A percentile compares a stretch with the other conserved stretches of the same genome.
Conservation (phyloP, 2,888 invertebrate genomes). For the Branchipolynoe longqiensis region DNA sequence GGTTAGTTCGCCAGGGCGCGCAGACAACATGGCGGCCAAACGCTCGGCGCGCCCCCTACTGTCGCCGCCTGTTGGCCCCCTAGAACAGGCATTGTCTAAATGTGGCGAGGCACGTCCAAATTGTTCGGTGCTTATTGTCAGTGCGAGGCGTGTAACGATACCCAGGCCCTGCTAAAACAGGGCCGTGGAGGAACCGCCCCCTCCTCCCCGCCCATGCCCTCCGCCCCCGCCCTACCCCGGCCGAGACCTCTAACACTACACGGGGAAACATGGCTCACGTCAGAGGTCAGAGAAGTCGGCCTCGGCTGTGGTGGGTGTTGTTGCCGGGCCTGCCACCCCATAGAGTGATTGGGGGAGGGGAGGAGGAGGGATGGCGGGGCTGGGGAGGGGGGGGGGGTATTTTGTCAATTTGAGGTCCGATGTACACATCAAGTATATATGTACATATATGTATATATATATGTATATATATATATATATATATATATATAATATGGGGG, state of each 20-base stretch:
- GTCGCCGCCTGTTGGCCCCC: conserved; percentile 40
- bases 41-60: background rate
- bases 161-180: conserved; percentile 42
- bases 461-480: too few relatives aligned
- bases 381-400: too few relatives aligned
- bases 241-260: too few relatives aligned
- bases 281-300: conserved; percentile 12
- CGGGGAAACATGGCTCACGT: background rate
- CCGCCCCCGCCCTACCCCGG: background rate
- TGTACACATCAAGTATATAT: too few relatives aligned
- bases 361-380: too few relatives aligned
- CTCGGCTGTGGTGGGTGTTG: too few relatives aligned
- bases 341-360: too few relatives aligned
- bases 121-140: conserved; percentile 53
- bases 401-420: too few relatives aligned
- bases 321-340: too few relatives aligned
- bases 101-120: conserved; percentile 41
- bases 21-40: conserved; percentile 54
- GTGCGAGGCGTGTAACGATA: conserved; percentile 35
- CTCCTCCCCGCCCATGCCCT: background rate
- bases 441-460: too few relatives aligned
- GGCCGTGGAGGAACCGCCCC: background rate
- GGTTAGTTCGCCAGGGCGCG: background rate
- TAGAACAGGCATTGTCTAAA: conserved; percentile 46
- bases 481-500: too few relatives aligned